Percentiles rank a stretch among this genome's conserved stretches.
phyloP scores from a whole-genome alignment of 2,797 vertebrate species.

The Micropoecilia bifurca region DNA sequence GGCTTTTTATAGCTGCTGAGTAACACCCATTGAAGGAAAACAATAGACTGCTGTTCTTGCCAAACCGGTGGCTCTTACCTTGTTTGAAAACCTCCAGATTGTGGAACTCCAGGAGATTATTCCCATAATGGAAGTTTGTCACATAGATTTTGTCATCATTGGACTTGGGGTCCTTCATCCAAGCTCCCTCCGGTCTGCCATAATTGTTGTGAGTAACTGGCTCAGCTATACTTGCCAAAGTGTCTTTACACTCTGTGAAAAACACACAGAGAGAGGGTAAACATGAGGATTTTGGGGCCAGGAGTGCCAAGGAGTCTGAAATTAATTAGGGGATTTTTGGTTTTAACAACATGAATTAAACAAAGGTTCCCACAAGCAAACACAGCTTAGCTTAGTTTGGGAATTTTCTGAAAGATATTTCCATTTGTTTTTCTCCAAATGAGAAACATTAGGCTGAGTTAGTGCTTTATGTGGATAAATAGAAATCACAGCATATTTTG shows the following conservation, averaged over 20 bases:
- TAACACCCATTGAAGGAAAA: not conserved
- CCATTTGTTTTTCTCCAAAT: not conserved
- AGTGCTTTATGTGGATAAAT: not conserved
- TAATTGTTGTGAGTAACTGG: constrained; percentile 94
- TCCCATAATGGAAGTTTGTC: constrained; percentile 95
- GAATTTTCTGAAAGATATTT: constrained; percentile 5
- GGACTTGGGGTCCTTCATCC: constrained; percentile 98
- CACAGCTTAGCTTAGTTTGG: not conserved
- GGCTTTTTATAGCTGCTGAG: not conserved
- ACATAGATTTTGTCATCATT: constrained; percentile 90
- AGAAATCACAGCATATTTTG: not conserved
- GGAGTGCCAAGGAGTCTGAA: constrained; percentile 39
- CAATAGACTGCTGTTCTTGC: not conserved
- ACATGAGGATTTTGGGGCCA: constrained; percentile 33
- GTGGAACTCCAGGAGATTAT: constrained; percentile 93
- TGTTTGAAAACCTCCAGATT: constrained; percentile 94
- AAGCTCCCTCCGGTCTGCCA: constrained; percentile 92
- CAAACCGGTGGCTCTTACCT: constrained; percentile 78
- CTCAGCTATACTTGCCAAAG: constrained; percentile 92
- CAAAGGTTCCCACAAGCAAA: constrained; percentile 21
- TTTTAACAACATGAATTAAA: constrained; percentile 40
- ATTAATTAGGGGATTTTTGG: constrained; percentile 52
- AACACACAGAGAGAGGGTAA: constrained; percentile 14
- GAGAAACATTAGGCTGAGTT: not conserved
- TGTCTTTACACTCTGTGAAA: constrained; percentile 92